These are phyloP conservation scores for Calliphora vomitoria DNA, from an alignment of 2,888 invertebrate species.

Conservation along the genomic window DNA sequence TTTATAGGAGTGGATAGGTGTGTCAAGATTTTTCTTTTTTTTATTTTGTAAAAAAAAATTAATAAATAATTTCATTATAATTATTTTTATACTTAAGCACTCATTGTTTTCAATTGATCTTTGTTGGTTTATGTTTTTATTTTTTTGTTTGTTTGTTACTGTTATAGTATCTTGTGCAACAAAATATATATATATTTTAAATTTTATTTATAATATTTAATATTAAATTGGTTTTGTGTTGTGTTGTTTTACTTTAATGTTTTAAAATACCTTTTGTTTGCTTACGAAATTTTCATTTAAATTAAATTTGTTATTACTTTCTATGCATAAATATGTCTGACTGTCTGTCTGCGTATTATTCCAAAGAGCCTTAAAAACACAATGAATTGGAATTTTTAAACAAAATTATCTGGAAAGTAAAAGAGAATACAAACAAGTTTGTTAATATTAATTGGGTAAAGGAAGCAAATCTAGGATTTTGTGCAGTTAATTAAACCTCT, in stretches of 20 bases:
- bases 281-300: conserved; percentile 5
- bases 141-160: conserved; percentile 9
- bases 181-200: background rate
- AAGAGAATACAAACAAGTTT: background rate
- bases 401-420: conserved; percentile 57
- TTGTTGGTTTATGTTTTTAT: background rate
- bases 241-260: background rate
- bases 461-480: too few relatives aligned
- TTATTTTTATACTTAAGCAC: conserved; percentile 54
- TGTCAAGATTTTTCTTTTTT: background rate
- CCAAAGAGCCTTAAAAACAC: conserved; percentile 48
- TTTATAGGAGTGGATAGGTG: background rate
- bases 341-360: background rate
- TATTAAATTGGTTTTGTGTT: background rate
- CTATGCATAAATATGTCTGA: conserved; percentile 41
- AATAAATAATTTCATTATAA: conserved; percentile 46
- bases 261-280: conserved; percentile 33
- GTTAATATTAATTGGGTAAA: background rate
- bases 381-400: conserved; percentile 47
- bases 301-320: conserved; percentile 30
- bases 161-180: conserved; percentile 3
- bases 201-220: conserved; percentile 2
- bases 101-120: conserved; percentile 39
- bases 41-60: conserved; percentile 17
- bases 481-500: too few relatives aligned